phyloP scores from a whole-genome alignment of 64 coral and sea anemone genomes.

The Trachythela sp. region DNA sequence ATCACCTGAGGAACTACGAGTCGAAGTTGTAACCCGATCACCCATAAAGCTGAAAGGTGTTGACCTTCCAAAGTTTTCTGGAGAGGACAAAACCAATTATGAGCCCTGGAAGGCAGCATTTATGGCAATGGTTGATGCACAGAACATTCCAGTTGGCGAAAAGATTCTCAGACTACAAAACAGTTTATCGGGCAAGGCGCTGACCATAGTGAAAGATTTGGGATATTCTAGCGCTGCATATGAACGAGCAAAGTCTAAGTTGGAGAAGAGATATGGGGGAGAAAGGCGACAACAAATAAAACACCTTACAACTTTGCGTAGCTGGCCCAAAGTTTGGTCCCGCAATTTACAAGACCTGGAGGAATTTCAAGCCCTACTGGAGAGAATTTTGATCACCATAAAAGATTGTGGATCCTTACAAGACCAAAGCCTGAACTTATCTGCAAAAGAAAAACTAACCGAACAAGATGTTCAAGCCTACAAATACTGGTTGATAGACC shows the following conservation, averaged over 20 bases:
- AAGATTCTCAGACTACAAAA: too few relatives aligned
- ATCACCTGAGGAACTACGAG: too few relatives aligned
- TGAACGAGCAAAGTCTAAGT: constrained; percentile 33
- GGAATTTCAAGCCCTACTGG: constrained; percentile 42
- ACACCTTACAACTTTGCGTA: constrained; percentile 43
- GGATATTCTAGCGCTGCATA: constrained; percentile 49
- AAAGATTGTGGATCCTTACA: constrained; percentile 33
- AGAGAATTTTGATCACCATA: constrained; percentile 36
- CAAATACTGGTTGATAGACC: constrained; percentile 31
- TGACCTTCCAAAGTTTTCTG: too few relatives aligned
- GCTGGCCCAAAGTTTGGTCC: constrained; percentile 38
- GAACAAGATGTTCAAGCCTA: constrained; percentile 52
- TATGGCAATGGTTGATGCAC: too few relatives aligned
- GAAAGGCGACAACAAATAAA: constrained; percentile 47
- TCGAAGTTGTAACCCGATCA: too few relatives aligned
- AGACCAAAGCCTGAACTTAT: constrained; percentile 48
- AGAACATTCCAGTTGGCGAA: too few relatives aligned
- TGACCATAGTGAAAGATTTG: constrained; percentile 44
- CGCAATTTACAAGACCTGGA: constrained; percentile 48
- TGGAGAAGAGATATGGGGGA: constrained; percentile 58
- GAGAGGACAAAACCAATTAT: too few relatives aligned
- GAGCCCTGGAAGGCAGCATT: too few relatives aligned
- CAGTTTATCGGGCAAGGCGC: constrained; percentile 37
- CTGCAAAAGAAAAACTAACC: constrained; percentile 51
- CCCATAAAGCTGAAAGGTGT: too few relatives aligned